Evolutionary conservation across 2,113 vertebrate species (phyloP), one percentile per base, ranked within the genome.

Genomic region (Python bivittatus): DNA sequence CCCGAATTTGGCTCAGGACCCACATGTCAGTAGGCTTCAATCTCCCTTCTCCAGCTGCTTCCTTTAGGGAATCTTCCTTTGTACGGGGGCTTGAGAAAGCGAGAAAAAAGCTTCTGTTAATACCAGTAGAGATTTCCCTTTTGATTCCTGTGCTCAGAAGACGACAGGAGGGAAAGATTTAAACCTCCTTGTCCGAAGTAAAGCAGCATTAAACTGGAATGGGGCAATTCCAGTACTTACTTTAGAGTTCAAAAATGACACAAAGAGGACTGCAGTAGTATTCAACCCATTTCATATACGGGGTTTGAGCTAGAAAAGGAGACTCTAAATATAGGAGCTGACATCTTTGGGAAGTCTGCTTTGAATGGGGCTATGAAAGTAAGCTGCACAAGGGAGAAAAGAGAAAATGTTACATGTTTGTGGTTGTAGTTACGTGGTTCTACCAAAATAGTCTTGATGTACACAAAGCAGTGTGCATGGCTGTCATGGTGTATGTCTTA

Each of bases 301-400:
- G n/a, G n/a, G 33, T 22, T 79, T 42, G 9, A 9, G 33, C 33
- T 42, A 79, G 72, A 93, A 94, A 92, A 92, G 0, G 93, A 10
- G 84, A 58, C 52, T 61, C 90, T 90, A 94, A 96, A 95, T 72
- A 91, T 92, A 95, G 33, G 92, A 93, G 89, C 57, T 94, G 85
- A 91, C 0, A 1, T 92, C 91, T 94, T 95, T 94, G 91, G 89
- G 92, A 94, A 94, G 90, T 91, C 33, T 92, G 91, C 93, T 95
- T 95, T 95, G 88, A 95, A 93, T 1, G 42, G 6, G 2, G 29
- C 22, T 61, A 3, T 0, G 17, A 84, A 53, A 83, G 20, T 57
- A 52, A 93, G 92, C 93, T 94, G 58, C 48, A 86, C 96, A 94
- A 95, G 10, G 60, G 91, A 93, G 84, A 92, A 94, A 91, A 95